phyloP scores from a whole-genome alignment of 2,888 invertebrate species.

The Pristionchus mayeri region DNA sequence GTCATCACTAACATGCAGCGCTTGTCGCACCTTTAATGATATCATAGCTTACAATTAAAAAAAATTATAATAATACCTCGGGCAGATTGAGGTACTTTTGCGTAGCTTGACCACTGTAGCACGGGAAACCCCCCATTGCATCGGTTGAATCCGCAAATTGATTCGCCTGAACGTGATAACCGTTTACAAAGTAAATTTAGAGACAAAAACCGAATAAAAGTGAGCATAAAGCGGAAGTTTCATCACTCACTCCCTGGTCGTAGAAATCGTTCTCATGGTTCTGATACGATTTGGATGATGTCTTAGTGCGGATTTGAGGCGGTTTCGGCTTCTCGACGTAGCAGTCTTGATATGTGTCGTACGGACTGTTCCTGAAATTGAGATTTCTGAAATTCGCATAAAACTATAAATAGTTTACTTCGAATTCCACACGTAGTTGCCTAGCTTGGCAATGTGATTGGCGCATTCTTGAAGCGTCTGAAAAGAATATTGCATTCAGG shows the following conservation, averaged over 20 bases:
- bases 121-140: conserved; percentile 59
- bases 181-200: no score
- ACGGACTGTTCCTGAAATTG: conserved; percentile 62
- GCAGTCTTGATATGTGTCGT: conserved; percentile 68
- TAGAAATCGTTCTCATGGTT: conserved; percentile 57
- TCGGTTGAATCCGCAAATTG: conserved; percentile 64
- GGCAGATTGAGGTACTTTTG: conserved; percentile 60
- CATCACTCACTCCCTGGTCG: conserved; percentile 61
- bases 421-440: conserved; percentile 56
- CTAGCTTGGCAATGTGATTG: conserved; percentile 56
- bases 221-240: no score
- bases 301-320: neutral
- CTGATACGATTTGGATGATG: conserved; percentile 49
- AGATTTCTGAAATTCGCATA: neutral
- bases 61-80: conserved; percentile 55
- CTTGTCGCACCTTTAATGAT: conserved; percentile 49
- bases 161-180: conserved; percentile 56
- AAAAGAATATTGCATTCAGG: no score
- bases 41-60: neutral
- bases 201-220: no score
- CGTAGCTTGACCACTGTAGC: conserved; percentile 59
- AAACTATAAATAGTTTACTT: neutral
- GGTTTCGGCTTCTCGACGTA: conserved; percentile 49
- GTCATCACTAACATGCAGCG: conserved; percentile 61
- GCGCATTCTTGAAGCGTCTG: conserved; percentile 55